Evolutionary conservation across 2,113 vertebrate species (phyloP).

Genomic region (human): DNA sequence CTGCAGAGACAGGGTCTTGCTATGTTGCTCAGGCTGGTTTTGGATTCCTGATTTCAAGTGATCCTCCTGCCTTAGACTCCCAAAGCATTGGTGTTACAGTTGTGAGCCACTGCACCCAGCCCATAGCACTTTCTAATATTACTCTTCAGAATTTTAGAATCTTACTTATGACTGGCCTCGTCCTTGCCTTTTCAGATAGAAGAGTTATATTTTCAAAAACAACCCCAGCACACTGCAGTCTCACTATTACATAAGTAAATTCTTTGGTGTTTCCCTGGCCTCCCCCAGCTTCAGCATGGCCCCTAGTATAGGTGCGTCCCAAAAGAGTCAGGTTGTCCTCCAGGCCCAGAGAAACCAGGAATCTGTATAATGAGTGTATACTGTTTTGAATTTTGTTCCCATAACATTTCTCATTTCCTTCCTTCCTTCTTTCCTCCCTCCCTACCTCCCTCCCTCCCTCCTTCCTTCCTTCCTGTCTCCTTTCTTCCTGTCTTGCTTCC

Average conservation of each 20-base stretch:
- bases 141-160: background rate
- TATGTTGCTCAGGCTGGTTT: no score
- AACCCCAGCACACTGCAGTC: background rate
- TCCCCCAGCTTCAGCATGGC: background rate
- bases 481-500: no score
- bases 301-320: accelerated
- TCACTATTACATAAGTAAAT: background rate
- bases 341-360: background rate
- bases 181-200: background rate
- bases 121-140: background rate
- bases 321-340: background rate
- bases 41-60: no score
- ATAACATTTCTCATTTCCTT: background rate
- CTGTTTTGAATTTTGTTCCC: constrained; percentile 15
- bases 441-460: accelerated
- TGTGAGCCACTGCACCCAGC: no score
- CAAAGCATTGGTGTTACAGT: no score
- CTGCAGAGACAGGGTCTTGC: no score
- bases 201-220: background rate
- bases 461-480: no score
- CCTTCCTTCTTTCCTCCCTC: background rate
- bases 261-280: background rate
- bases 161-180: background rate
- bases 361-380: background rate
- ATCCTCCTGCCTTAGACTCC: no score